Evolutionary conservation across 2,888 invertebrate species (phyloP).

Genomic region (Coelogynopora nodosa): DNA sequence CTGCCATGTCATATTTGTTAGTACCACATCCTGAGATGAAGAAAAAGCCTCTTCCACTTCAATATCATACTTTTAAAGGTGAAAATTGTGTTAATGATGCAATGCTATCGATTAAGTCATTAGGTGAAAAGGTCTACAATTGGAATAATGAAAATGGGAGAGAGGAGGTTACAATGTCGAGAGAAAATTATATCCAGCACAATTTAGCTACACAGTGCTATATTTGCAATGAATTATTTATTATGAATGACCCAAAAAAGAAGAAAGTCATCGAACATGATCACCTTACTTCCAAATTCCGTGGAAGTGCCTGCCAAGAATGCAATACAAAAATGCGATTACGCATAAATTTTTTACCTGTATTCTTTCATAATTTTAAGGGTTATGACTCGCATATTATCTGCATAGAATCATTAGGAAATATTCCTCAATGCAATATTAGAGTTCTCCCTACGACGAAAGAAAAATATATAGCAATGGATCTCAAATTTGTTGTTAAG

Average conservation of each 20-base stretch:
- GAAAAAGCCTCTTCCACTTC: not conserved
- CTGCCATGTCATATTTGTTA: not conserved
- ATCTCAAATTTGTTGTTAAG: not conserved
- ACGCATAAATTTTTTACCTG: not conserved
- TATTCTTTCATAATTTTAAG: not conserved
- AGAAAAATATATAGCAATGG: not conserved
- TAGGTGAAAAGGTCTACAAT: not conserved
- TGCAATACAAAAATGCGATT: not conserved
- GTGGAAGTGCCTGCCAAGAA: not conserved
- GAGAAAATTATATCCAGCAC: not conserved
- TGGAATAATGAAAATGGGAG: not conserved
- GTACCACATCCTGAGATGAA: not conserved
- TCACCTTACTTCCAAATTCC: not conserved
- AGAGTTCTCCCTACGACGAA: not conserved
- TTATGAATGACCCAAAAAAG: not conserved
- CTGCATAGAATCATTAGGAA: not conserved
- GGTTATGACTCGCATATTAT: not conserved
- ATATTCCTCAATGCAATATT: not conserved
- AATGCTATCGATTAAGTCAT: not conserved
- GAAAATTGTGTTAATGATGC: not conserved
- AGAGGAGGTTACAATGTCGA: not conserved
- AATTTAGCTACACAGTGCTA: not conserved
- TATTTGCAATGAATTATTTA: not conserved
- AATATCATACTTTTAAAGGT: not conserved
- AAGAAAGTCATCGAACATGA: not conserved